A percentile compares a stretch with the other conserved stretches of the same genome.
These are phyloP conservation scores for Spinibarbus caldwelli DNA, from an alignment of 2,797 vertebrate genomes.

Conservation along the genomic window DNA sequence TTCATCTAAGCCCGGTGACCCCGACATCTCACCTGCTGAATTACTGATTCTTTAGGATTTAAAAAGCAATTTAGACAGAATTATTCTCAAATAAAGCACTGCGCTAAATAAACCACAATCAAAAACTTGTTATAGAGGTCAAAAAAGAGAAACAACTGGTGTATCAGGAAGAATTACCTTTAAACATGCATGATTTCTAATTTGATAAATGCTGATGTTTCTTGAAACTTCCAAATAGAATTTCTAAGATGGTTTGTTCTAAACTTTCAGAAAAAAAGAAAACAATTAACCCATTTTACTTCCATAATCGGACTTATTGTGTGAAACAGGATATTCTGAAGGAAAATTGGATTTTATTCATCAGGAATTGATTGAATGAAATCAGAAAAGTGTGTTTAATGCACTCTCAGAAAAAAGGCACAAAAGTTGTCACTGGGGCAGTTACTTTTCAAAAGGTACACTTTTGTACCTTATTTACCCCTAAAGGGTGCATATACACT, in stretches of 20 bases:
- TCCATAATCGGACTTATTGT: no score
- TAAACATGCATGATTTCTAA: neutral
- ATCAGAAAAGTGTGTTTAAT: no score
- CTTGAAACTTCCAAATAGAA: no score
- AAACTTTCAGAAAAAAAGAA: neutral
- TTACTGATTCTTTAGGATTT: neutral
- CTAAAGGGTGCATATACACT: neutral
- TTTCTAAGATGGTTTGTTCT: neutral
- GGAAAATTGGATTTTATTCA: no score
- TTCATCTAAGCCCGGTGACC: neutral
- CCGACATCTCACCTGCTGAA: neutral
- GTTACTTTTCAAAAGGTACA: neutral
- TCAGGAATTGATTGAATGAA: no score
- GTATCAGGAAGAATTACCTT: neutral
- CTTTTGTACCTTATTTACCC: neutral
- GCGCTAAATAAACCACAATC: neutral
- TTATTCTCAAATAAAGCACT: neutral
- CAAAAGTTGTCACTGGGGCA: no score
- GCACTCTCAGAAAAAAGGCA: no score
- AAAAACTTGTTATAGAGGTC: neutral
- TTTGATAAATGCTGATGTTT: neutral
- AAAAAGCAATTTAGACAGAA: neutral
- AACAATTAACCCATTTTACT: no score
- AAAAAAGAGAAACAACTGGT: neutral
- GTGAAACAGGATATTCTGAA: no score